A percentile compares a stretch with the other conserved stretches of the same genome.
phyloP scores from a whole-genome alignment of 2,113 vertebrate species.

The Caloenas nicobarica region DNA sequence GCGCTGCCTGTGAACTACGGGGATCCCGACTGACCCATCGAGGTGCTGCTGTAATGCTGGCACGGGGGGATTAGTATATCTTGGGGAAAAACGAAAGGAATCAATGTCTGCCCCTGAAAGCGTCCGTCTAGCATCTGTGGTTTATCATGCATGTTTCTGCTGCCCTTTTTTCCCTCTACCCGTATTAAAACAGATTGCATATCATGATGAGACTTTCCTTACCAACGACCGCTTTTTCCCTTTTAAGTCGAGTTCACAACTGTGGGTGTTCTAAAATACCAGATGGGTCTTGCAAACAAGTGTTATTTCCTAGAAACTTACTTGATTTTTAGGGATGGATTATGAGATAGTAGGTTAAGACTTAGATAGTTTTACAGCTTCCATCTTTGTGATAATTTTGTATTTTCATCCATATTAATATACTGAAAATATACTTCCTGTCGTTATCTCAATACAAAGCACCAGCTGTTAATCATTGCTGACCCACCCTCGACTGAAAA shows the following conservation, averaged over 20 bases:
- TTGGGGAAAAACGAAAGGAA: neutral
- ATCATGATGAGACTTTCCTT: neutral
- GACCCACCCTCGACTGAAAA: constrained; percentile 8
- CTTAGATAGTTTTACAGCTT: neutral
- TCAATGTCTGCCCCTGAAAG: neutral
- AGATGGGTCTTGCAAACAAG: neutral
- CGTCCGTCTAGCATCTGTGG: neutral
- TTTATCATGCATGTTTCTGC: neutral
- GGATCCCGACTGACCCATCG: neutral
- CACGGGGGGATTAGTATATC: neutral
- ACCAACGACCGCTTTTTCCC: neutral
- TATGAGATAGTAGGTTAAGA: neutral
- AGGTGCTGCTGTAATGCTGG: neutral
- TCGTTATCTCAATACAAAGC: neutral
- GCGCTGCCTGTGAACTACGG: neutral
- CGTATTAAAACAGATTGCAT: neutral
- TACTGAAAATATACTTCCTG: neutral
- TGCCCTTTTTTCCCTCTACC: neutral
- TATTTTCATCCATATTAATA: constrained; percentile 20
- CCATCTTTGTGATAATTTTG: neutral
- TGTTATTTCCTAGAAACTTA: constrained; percentile 1
- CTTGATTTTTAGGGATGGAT: neutral
- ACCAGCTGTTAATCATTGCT: neutral
- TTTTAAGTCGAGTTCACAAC: neutral
- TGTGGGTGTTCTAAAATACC: neutral